Evolutionary conservation across 2,113 vertebrate species (phyloP), one percentile per base, ranked within the genome.

Genomic region (Limanda limanda): DNA sequence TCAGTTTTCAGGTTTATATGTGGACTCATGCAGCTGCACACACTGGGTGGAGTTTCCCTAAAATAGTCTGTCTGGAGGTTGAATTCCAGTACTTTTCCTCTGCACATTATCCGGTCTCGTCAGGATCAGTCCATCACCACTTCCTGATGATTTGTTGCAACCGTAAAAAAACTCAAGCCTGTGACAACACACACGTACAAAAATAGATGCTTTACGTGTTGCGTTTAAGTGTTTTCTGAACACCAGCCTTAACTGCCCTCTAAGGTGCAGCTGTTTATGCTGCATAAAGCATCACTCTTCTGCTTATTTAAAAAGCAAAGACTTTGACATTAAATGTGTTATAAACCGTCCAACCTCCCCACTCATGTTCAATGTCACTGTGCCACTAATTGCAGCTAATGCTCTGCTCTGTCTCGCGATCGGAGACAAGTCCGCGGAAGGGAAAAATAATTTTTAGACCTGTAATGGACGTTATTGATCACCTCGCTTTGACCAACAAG

Each of bases 81-180:
- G 9, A 83, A 72, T 78, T 82, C 57, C 77, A 76, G 86, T 76
- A 81, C 42, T 82, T 88, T 90, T 82, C 76, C 67, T 65, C 37
- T 66, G 58, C 64, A 61, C 51, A 58, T 37, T 24, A 57, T 74
- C 55, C 5, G 31, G 25, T 75, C 31, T 65, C 21, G 35, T 17
- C 37, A 48, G 47, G n/a, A 40, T 64, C 24, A 60, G 25, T 45
- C 14, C 59, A 40, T 63, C 62, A 42, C 57, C 55, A 37, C 3
- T 23, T 61, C 59, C 52, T 65, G 18, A n/a, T 10, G 48, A 23
- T 66, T 55, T 52, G 14, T 68, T 62, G 15, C 56, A 45, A 21
- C 37, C 37, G 18, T n/a, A 12, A 56, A 31, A 31, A 31, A 76
- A 37, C 11, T 5, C 3, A 65, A 10, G 2, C 13, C 2, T 69